phyloP scores from a whole-genome alignment of 2,797 vertebrate species.

The Cercopithecus hamlyni region DNA sequence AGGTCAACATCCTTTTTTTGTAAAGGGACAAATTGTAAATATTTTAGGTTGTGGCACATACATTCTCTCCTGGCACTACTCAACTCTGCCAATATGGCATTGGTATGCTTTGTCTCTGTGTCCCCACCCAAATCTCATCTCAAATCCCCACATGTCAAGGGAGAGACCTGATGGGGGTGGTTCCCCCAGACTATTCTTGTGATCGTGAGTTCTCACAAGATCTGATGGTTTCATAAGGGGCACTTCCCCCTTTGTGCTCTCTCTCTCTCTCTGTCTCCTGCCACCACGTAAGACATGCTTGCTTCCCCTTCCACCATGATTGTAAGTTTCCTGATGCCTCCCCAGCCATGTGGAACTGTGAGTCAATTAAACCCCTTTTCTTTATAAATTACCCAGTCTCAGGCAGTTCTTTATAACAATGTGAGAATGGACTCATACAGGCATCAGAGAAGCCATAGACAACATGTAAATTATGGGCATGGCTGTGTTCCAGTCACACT shows the following conservation, averaged over 20 bases:
- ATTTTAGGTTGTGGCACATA: neutral
- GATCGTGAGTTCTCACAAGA: neutral
- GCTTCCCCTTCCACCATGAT: neutral
- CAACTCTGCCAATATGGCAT: rapidly evolving
- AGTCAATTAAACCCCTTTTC: neutral
- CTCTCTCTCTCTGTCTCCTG: neutral
- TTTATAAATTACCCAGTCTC: neutral
- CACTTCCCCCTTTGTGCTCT: neutral
- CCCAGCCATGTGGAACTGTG: neutral
- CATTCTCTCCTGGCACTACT: neutral
- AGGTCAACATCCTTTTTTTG: neutral
- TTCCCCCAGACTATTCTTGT: neutral
- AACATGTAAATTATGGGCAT: rapidly evolving
- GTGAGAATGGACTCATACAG: neutral
- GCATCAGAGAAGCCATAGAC: neutral
- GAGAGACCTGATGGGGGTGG: neutral
- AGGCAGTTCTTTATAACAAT: neutral
- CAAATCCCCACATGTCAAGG: neutral
- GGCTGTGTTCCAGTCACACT: neutral
- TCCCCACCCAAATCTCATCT: neutral
- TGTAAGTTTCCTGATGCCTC: neutral
- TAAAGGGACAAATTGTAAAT: neutral
- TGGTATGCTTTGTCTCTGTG: neutral
- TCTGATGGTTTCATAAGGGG: neutral
- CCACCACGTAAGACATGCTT: neutral